Percentiles rank a stretch among this genome's conserved stretches.
phyloP scores from a whole-genome alignment of 2,888 invertebrate genomes.

The Drosophila mulleri region DNA sequence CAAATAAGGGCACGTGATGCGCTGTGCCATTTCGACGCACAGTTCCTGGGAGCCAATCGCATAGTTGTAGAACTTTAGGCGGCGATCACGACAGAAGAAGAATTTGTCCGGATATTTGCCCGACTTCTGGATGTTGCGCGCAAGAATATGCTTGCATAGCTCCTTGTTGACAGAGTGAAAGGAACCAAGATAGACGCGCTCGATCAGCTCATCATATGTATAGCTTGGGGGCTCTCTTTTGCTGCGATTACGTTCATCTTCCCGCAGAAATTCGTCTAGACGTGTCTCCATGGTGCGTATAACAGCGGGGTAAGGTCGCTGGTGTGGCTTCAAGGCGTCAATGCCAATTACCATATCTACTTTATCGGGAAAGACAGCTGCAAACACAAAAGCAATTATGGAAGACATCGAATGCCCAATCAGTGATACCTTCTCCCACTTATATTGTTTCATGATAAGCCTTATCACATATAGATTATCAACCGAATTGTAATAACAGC shows the following conservation, averaged over 20 bases:
- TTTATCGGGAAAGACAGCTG: constrained; percentile 86
- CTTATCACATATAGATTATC: constrained; percentile 86
- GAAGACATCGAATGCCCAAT: constrained; percentile 90
- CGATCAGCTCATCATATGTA: constrained; percentile 87
- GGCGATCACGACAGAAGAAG: constrained; percentile 89
- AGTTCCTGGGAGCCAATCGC: constrained; percentile 85
- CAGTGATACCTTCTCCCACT: constrained; percentile 89
- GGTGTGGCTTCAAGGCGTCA: constrained; percentile 83
- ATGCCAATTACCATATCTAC: constrained; percentile 83
- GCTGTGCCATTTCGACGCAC: constrained; percentile 86
- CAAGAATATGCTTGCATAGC: constrained; percentile 86
- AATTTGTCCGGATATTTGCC: constrained; percentile 87
- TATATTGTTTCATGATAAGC: constrained; percentile 88
- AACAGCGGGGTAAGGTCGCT: constrained; percentile 74
- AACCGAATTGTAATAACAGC: constrained; percentile 85
- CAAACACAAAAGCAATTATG: constrained; percentile 87
- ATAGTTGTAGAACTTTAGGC: constrained; percentile 86
- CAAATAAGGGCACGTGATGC: constrained; percentile 88
- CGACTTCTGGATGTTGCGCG: constrained; percentile 87
- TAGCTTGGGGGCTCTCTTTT: constrained; percentile 88
- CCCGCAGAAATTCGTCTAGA: constrained; percentile 85
- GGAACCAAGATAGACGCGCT: constrained; percentile 87
- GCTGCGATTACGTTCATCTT: constrained; percentile 84
- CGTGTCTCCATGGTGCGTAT: constrained; percentile 83
- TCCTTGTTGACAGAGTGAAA: constrained; percentile 87